A percentile compares a stretch with the other conserved stretches of the same genome.
Conservation (phyloP, 2,797 vertebrate species). For the Buceros bicornis region DNA sequence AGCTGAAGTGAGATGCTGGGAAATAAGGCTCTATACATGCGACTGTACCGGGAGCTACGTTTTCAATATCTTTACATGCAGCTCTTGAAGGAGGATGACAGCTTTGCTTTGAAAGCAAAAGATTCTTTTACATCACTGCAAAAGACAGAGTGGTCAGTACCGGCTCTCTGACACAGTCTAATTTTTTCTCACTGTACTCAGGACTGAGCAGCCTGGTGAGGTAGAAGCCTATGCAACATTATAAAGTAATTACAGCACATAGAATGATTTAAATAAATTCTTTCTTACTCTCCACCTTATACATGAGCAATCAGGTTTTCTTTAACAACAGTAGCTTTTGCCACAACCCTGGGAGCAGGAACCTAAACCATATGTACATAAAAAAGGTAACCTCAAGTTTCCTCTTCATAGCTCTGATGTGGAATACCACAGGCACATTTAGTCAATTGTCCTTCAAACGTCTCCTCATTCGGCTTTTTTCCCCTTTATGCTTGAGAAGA, state of each 20-base stretch:
- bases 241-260: background rate
- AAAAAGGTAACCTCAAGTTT: constrained; percentile 57
- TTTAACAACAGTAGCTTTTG: constrained; percentile 14
- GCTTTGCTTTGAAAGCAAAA: background rate
- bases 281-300: background rate
- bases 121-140: background rate
- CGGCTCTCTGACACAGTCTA: background rate
- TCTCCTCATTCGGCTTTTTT: constrained; percentile 41
- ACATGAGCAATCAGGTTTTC: background rate
- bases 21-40: background rate
- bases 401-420: constrained; percentile 37
- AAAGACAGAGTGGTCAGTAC: background rate
- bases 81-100: background rate
- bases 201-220: background rate
- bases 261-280: background rate
- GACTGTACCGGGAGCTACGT: background rate
- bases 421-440: constrained; percentile 48
- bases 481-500: constrained; percentile 49
- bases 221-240: background rate
- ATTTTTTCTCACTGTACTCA: background rate
- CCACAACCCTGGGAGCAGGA: constrained; percentile 2
- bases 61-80: background rate
- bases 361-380: constrained; percentile 17
- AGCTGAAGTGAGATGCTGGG: background rate
- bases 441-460: constrained; percentile 53